Conservation (phyloP, 2,113 vertebrate genomes). For the Aldabrachelys gigantea region DNA sequence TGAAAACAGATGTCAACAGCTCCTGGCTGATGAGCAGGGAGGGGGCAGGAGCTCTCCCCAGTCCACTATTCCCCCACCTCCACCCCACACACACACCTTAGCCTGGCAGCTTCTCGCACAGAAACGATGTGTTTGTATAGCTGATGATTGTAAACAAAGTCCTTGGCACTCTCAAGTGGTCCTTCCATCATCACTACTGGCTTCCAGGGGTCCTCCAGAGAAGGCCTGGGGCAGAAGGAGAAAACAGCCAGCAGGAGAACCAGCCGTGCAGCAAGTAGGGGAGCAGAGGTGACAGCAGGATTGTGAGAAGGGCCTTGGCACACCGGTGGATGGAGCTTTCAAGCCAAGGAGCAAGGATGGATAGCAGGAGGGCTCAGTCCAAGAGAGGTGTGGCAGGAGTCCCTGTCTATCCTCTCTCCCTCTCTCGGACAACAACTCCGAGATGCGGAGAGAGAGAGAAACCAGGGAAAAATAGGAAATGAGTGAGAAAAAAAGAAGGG, state of each 20-base stretch:
- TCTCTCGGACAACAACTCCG: background rate
- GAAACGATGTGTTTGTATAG: background rate
- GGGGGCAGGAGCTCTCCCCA: background rate
- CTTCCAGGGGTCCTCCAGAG: background rate
- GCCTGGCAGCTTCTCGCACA: background rate
- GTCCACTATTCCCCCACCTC: background rate
- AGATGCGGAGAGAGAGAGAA: background rate
- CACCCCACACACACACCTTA: background rate
- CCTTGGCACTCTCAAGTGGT: background rate
- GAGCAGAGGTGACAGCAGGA: background rate
- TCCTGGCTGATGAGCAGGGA: background rate
- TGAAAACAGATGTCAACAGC: background rate
- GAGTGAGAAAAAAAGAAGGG: background rate
- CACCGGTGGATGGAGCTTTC: background rate
- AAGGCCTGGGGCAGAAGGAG: background rate
- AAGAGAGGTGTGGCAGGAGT: background rate
- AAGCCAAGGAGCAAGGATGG: background rate
- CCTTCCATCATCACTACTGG: background rate
- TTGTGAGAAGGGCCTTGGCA: background rate
- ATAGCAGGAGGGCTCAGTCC: background rate
- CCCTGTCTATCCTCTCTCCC: background rate
- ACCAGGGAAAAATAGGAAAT: no score
- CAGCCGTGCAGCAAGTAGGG: background rate
- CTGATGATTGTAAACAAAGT: background rate
- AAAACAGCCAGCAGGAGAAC: background rate